These are phyloP conservation scores for Diabrotica virgifera DNA, from an alignment of 1,140 invertebrate species.

Conservation along the genomic window DNA sequence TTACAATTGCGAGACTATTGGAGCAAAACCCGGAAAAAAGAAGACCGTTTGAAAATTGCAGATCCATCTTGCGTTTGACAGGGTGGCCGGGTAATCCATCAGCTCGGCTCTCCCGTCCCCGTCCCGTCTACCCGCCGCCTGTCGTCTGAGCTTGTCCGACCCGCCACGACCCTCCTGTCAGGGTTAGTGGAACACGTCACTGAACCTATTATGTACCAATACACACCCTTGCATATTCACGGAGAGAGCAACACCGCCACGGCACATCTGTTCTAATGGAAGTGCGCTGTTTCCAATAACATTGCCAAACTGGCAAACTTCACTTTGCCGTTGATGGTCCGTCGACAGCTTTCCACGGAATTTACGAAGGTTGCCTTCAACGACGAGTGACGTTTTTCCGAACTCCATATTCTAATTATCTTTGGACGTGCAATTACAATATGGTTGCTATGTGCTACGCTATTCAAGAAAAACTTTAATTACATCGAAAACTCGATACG, in stretches of 20 bases:
- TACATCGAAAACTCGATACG: no score
- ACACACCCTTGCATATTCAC: slow-evolving; percentile 41
- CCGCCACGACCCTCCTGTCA: slow-evolving; percentile 44
- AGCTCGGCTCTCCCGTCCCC: slow-evolving; percentile 28
- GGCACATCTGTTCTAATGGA: slow-evolving; percentile 45
- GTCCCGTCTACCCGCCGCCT: slow-evolving; percentile 20
- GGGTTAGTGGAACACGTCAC: slow-evolving; percentile 51
- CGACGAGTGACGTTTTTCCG: neutral
- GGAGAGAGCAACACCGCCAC: slow-evolving; percentile 16
- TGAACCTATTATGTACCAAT: slow-evolving; percentile 51
- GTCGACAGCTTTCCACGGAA: slow-evolving; percentile 8
- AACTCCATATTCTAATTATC: slow-evolving; percentile 1
- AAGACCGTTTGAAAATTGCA: slow-evolving; percentile 37
- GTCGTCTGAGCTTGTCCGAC: slow-evolving; percentile 36
- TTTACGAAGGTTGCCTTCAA: neutral
- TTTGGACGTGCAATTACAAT: neutral
- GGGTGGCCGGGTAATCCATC: slow-evolving; percentile 48
- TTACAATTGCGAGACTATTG: neutral
- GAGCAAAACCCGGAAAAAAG: slow-evolving; percentile 11
- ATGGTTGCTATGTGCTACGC: no score
- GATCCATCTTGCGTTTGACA: slow-evolving; percentile 51
- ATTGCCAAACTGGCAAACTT: slow-evolving; percentile 20
- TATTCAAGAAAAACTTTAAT: no score
- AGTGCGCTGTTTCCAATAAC: slow-evolving; percentile 39
- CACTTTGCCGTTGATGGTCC: slow-evolving; percentile 8